These are phyloP conservation scores for Atethmia centrago DNA, from an alignment of 2,888 invertebrate species.

Conservation along the genomic window DNA sequence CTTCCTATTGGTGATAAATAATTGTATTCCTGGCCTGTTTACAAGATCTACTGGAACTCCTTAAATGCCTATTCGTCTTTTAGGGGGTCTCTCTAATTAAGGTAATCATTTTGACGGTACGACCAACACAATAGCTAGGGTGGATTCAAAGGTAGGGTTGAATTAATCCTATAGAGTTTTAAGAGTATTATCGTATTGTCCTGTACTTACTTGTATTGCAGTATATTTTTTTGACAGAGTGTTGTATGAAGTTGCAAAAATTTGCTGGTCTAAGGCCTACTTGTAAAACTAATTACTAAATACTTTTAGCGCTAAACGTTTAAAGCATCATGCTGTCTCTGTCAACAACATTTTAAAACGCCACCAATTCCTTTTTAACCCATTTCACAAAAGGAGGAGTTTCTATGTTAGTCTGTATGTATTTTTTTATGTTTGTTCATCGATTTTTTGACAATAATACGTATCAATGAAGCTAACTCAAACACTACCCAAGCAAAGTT, in stretches of 20 bases:
- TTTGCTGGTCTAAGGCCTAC: background rate
- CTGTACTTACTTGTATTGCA: too few species aligned
- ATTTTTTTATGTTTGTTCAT: too few species aligned
- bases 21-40: constrained; percentile 5
- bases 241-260: background rate
- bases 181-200: constrained; percentile 32
- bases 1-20: constrained; percentile 6
- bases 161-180: constrained; percentile 54
- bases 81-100: constrained; percentile 49
- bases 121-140: constrained; percentile 20
- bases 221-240: background rate
- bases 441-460: too few species aligned
- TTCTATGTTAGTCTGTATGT: too few species aligned
- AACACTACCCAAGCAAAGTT: too few species aligned
- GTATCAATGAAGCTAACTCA: too few species aligned
- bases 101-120: constrained; percentile 50
- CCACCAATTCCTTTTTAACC: too few species aligned
- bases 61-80: constrained; percentile 45
- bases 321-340: background rate
- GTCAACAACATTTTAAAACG: background rate
- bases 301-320: background rate
- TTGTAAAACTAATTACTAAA: background rate
- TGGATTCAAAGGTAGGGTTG: constrained; percentile 30
- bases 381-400: too few species aligned
- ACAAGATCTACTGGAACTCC: constrained; percentile 11